Conservation (phyloP, 2,113 vertebrate species). For the Conger conger region DNA sequence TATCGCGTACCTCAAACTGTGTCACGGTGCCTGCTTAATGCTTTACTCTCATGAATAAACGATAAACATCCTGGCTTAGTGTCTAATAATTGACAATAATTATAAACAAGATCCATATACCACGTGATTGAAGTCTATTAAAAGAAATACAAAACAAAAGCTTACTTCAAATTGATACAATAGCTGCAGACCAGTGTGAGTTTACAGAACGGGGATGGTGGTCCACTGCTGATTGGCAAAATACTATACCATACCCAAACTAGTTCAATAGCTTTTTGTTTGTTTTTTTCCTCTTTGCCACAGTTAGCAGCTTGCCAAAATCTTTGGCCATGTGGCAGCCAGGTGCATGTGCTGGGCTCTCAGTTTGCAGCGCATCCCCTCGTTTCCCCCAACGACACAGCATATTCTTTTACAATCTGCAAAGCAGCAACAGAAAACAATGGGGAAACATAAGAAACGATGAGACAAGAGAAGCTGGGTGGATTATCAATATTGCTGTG, state of each 20-base stretch:
- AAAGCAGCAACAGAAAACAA: neutral
- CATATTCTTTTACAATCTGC: neutral
- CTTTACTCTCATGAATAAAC: slow-evolving; percentile 53
- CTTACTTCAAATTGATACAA: slow-evolving; percentile 50
- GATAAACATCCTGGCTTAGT: slow-evolving; percentile 28
- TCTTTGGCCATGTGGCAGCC: neutral
- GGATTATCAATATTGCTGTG: neutral
- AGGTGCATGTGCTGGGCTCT: neutral
- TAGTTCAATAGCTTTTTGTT: neutral
- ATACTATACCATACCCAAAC: neutral
- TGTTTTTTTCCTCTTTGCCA: neutral
- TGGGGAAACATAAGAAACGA: neutral
- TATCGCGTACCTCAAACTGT: slow-evolving; percentile 23
- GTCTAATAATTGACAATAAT: slow-evolving; percentile 28
- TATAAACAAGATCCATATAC: slow-evolving; percentile 23
- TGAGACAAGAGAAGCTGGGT: neutral
- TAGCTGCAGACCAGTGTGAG: slow-evolving; percentile 39
- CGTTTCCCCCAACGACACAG: neutral
- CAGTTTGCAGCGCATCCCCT: neutral
- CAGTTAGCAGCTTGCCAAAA: neutral
- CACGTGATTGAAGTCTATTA: slow-evolving; percentile 41
- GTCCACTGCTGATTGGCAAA: slow-evolving; percentile 3
- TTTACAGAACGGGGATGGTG: slow-evolving; percentile 39
- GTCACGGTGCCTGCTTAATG: slow-evolving; percentile 34
- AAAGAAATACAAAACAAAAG: slow-evolving; percentile 51